Conservation (phyloP, 2,113 vertebrate species). For the Mixornis gularis region DNA sequence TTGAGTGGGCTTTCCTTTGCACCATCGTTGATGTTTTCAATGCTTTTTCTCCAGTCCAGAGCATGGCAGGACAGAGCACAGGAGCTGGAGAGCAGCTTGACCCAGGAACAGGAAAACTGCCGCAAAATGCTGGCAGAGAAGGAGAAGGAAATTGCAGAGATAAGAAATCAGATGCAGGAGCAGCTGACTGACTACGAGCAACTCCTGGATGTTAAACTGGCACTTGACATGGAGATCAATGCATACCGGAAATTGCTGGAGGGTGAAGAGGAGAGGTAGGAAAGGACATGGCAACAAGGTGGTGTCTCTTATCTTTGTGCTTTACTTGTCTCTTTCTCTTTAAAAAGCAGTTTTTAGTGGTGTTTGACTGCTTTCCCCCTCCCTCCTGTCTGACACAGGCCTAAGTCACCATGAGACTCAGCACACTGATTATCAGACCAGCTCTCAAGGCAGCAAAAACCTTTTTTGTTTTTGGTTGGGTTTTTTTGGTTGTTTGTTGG, state of each 20-base stretch:
- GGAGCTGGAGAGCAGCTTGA: constrained; percentile 80
- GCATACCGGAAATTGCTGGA: constrained; percentile 90
- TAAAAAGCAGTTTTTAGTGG: background rate
- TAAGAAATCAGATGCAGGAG: constrained; percentile 80
- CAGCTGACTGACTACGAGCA: constrained; percentile 85
- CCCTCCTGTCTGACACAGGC: background rate
- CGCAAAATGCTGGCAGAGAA: constrained; percentile 75
- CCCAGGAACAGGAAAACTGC: constrained; percentile 76
- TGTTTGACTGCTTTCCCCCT: background rate
- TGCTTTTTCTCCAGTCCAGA: constrained; percentile 68
- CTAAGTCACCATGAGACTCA: background rate
- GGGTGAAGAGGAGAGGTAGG: constrained; percentile 88
- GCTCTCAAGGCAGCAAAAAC: background rate
- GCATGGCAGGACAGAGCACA: constrained; percentile 79
- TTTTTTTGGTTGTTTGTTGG: too few species aligned
- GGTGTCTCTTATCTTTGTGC: background rate
- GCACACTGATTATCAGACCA: background rate
- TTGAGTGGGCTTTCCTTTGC: background rate
- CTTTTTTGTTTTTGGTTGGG: too few species aligned
- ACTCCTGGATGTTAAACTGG: constrained; percentile 88
- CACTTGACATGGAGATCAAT: constrained; percentile 90
- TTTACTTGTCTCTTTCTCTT: background rate
- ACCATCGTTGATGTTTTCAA: background rate
- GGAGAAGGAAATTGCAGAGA: constrained; percentile 78
- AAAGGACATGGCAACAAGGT: background rate